phyloP scores from a whole-genome alignment of 1,140 invertebrate genomes.

The Drosophila bifasciata region DNA sequence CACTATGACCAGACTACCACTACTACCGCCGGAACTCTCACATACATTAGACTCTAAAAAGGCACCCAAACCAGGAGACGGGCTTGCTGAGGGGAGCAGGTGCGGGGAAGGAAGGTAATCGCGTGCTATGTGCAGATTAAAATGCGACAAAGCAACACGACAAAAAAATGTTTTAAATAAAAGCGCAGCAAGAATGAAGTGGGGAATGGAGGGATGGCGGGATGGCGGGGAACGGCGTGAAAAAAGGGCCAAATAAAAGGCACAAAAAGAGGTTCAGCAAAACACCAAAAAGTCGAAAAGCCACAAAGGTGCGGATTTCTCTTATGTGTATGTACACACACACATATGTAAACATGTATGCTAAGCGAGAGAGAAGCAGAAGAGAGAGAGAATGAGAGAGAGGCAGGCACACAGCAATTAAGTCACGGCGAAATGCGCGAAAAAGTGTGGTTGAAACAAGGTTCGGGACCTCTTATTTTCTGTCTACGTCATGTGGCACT shows the following conservation, averaged over 20 bases:
- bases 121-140: slow-evolving; percentile 76
- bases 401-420: slow-evolving; percentile 60
- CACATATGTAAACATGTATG: too few species aligned
- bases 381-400: neutral
- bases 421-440: slow-evolving; percentile 77
- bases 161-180: slow-evolving; percentile 73
- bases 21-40: slow-evolving; percentile 81
- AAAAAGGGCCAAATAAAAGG: slow-evolving; percentile 16
- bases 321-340: too few species aligned
- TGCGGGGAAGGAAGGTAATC: slow-evolving; percentile 44
- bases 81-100: neutral
- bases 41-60: slow-evolving; percentile 67
- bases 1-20: slow-evolving; percentile 64
- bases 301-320: slow-evolving; percentile 72
- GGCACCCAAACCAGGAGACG: neutral
- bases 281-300: slow-evolving; percentile 72
- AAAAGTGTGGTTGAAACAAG: slow-evolving; percentile 73
- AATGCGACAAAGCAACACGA: slow-evolving; percentile 81
- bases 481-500: slow-evolving; percentile 77
- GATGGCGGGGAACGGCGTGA: neutral
- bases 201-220: neutral
- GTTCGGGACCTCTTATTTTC: slow-evolving; percentile 51
- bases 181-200: slow-evolving; percentile 31
- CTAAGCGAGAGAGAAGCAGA: neutral
- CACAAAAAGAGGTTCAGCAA: slow-evolving; percentile 32